Percentiles rank a stretch among this genome's conserved stretches.
These are phyloP conservation scores for Pseudopleuronectes americanus DNA, from an alignment of 2,797 vertebrate species.

Conservation along the genomic window DNA sequence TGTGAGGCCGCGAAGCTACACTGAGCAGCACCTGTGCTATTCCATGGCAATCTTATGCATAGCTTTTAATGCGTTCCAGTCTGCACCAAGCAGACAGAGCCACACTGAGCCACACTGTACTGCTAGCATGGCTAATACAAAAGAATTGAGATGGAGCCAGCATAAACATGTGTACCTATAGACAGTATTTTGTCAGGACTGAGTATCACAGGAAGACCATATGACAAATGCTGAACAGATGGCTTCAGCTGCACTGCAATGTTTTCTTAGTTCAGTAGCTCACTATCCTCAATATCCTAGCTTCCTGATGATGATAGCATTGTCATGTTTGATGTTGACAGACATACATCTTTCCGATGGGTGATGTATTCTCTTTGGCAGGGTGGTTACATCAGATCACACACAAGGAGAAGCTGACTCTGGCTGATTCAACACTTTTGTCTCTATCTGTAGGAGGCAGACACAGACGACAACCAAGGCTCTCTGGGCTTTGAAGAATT, in stretches of 20 bases:
- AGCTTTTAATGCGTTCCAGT: too few relatives aligned
- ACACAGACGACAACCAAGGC: constrained; percentile 94
- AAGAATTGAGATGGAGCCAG: constrained; percentile 11
- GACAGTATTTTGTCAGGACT: constrained; percentile 46
- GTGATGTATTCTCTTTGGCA: constrained; percentile 12
- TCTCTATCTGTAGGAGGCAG: constrained; percentile 87
- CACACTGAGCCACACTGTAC: too few relatives aligned
- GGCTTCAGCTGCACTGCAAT: constrained; percentile 56
- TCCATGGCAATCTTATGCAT: neutral
- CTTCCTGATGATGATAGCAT: constrained; percentile 15
- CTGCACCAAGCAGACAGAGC: too few relatives aligned
- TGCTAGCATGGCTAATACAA: constrained; percentile 1
- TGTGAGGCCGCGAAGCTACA: neutral
- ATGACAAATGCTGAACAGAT: constrained; percentile 70
- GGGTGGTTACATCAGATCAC: constrained; percentile 30
- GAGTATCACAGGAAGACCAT: constrained; percentile 58
- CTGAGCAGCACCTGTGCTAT: neutral
- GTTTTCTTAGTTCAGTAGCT: constrained; percentile 56
- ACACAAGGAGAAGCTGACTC: constrained; percentile 26
- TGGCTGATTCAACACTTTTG: constrained; percentile 32
- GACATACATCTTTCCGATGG: constrained; percentile 21
- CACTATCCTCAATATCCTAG: constrained; percentile 20
- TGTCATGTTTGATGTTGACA: constrained; percentile 22
- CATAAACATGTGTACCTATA: constrained; percentile 37
- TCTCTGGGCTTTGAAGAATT: constrained; percentile 94